phyloP scores from a whole-genome alignment of 2,888 invertebrate species.

The Dendrolimus pini region DNA sequence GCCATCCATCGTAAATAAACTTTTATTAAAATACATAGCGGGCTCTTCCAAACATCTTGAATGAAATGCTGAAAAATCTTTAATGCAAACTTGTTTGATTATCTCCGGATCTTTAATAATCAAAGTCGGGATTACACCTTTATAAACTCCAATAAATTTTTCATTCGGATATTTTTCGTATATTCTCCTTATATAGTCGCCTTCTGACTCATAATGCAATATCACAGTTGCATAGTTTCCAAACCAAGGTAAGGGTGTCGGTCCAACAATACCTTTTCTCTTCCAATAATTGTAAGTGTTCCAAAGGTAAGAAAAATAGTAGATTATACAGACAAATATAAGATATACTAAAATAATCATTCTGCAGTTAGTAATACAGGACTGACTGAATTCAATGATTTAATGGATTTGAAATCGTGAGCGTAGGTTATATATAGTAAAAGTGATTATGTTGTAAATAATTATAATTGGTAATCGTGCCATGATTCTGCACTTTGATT shows the following conservation, averaged over 20 bases:
- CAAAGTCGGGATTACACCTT: neutral
- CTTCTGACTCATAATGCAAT: neutral
- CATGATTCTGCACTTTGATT: too few species aligned
- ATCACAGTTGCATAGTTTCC: slow-evolving; percentile 4
- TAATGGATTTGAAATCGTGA: slow-evolving; percentile 1
- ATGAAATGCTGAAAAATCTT: neutral
- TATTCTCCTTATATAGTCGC: neutral
- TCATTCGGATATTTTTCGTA: slow-evolving; percentile 3
- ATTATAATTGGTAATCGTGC: too few species aligned
- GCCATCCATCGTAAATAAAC: neutral
- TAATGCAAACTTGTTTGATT: slow-evolving; percentile 2
- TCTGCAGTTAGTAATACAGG: too few species aligned
- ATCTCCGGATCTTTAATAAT: slow-evolving; percentile 2
- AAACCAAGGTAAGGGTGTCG: slow-evolving; percentile 1
- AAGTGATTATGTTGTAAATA: too few species aligned
- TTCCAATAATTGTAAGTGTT: slow-evolving; percentile 3
- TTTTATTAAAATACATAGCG: neutral
- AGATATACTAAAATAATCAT: neutral
- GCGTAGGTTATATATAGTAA: too few species aligned
- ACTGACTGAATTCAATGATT: neutral
- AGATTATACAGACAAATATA: neutral
- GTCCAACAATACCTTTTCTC: slow-evolving; percentile 1
- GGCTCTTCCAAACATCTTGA: neutral
- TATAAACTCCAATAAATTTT: slow-evolving; percentile 1
- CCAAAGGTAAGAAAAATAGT: neutral